phyloP scores from a whole-genome alignment of 2,113 vertebrate genomes.

The Amblyornis subalaris region DNA sequence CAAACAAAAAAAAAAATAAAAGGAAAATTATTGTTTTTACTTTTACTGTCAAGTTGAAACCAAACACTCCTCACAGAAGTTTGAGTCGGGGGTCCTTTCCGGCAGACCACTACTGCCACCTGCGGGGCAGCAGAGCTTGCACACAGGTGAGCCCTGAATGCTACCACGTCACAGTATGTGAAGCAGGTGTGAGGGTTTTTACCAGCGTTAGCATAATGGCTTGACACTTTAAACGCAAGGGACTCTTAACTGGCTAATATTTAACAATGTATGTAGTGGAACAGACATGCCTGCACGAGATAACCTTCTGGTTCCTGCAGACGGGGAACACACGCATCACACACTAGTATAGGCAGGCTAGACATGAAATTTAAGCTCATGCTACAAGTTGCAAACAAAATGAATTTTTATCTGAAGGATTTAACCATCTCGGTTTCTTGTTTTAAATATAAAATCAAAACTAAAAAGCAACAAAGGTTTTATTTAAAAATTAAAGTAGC shows the following conservation, averaged over 20 bases:
- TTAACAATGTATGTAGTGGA: background rate
- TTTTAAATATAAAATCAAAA: background rate
- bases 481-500: background rate
- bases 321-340: background rate
- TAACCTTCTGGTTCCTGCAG: background rate
- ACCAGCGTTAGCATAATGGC: background rate
- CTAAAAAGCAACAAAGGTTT: background rate
- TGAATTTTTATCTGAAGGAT: background rate
- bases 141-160: background rate
- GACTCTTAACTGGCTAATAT: background rate
- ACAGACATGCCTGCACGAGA: fast-evolving
- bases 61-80: background rate
- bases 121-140: background rate
- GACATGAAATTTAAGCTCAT: background rate
- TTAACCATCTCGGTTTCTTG: background rate
- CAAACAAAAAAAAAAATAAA: fast-evolving
- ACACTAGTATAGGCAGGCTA: background rate
- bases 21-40: fast-evolving
- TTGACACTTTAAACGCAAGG: background rate
- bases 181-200: background rate
- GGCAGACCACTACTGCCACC: slow-evolving; percentile 6
- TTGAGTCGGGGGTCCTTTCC: background rate
- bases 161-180: background rate
- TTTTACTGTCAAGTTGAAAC: background rate
- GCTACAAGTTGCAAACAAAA: background rate